Conservation (phyloP, 2,113 vertebrate species). For the Chrysochloris asiatica region DNA sequence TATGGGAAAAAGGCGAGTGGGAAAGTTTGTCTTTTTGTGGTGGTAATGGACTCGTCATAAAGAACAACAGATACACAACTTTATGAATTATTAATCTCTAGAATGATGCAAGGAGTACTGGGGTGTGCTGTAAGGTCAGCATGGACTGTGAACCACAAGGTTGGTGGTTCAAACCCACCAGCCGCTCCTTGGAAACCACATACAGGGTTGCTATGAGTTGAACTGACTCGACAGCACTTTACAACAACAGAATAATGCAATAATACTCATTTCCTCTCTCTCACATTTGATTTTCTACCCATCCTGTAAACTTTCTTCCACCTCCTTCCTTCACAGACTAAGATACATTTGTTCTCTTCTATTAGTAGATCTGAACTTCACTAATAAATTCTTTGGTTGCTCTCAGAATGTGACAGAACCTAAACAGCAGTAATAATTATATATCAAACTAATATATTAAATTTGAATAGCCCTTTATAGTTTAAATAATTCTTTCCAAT, state of each 20-base stretch:
- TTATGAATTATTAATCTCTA: conserved; percentile 18
- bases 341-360: neutral
- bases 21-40: neutral
- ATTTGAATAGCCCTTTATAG: neutral
- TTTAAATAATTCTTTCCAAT: conserved; percentile 43
- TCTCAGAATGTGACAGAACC: conserved; percentile 18
- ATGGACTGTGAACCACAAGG: too few relatives aligned
- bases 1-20: neutral
- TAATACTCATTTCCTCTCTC: neutral
- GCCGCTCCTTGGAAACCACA: too few relatives aligned
- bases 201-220: too few relatives aligned
- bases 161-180: too few relatives aligned
- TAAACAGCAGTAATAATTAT: neutral
- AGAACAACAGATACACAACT: neutral
- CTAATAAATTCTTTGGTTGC: conserved; percentile 15
- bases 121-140: too few relatives aligned
- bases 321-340: neutral
- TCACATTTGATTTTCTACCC: neutral
- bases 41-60: conserved; percentile 36
- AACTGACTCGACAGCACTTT: too few relatives aligned
- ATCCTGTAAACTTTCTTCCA: neutral
- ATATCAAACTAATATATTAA: neutral
- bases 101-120: neutral
- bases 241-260: too few relatives aligned
- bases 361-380: conserved; percentile 18